Evolutionary conservation across 1,140 invertebrate species (phyloP), one percentile per base, ranked within the genome.

Genomic region (Hormaphis cornu): DNA sequence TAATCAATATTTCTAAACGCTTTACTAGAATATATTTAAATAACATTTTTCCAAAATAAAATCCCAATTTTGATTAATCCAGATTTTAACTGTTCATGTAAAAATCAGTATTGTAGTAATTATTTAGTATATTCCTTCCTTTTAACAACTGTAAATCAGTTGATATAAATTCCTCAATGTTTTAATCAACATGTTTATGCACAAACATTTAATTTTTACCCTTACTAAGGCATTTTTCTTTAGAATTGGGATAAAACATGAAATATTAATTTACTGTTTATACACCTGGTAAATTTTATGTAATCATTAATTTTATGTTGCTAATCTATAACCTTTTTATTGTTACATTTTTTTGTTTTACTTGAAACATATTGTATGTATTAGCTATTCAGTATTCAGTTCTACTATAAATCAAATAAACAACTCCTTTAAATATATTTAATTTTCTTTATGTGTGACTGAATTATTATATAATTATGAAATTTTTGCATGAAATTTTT

Each of bases 231-330:
- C n/a, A 24, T 30, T 18, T 14, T 7, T 28, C 24, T 44, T 30
- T 20, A 46, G 46, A 63, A 44, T 42, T 42, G 10, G 24, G n/a
- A n/a, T n/a, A n/a, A 12, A 63, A 63, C 26, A 28, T 63, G 28
- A 42, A 40, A 30, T 44, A 12, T 46, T 16, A 63, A 30, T 30
- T 30, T 40, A 12, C 18, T 63, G 42, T n/a, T 30, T 18, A n/a
- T 63, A 20, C 20, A 44, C 42, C 58, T 63, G 58, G 46, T 46
- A 26, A 61, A 46, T 63, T 63, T 40, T 40, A 63, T 46, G 28
- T 46, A 46, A 30, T 12, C 20, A 22, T n/a, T 16, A 37, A 44
- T 61, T 61, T 61, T 44, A 22, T 22, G 44, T 26, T 6, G 58
- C 16, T 61, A 61, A 61, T 44, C 58, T 61, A 16, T 42, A 9